Base-by-base conservation (phyloP, 2,113 vertebrate species). In the Oenanthe oenanthe region DNA sequence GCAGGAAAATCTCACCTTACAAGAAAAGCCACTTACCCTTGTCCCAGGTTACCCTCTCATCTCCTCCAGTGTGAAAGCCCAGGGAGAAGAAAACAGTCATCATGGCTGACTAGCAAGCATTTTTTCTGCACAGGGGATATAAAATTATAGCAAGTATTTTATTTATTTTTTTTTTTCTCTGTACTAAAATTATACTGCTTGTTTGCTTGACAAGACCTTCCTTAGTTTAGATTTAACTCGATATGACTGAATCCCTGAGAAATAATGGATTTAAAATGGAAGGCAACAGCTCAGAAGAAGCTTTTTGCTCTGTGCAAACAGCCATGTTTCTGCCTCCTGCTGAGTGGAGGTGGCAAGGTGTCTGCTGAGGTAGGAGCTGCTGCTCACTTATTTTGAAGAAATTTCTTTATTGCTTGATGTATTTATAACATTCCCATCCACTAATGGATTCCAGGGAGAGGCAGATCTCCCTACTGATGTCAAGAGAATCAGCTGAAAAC, bases 31-130 rank as follows among this genome's bases (percentile, higher is more conserved):
- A 92, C 88, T 94, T 96, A 93, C n/a, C 0, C 0, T 13, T 92
- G 88, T 96, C 95, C 96, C 43, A 77, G 68, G 81, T 93, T 96
- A 85, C 92, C 81, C 95, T 91, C 87, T 92, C 70, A 56, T 26
- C 51, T 56, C 83, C 66, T 83, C 15, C 53, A 66, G 6, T 5
- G 10, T 7, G 43, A 88, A 88, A 81, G 20, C 2, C 2, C 78
- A 58, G 47, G 26, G 40, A 60, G 89, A 81, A 68, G 68, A 60
- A 68, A 77, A 4, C 38, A 57, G 70, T 8, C 53, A 28, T 38
- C 16, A 1, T 58, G 43, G 43, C 56, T 56, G 60, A 82, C 62
- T 18, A 83, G 40, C 6, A 84, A 74, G 17, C 68, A 12, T 21
- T 87, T 60, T 66, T 80, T 60, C 48, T 95, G 36, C 36, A 32